Evolutionary conservation across 2,888 invertebrate species (phyloP).

Genomic region (Antitype chi): DNA sequence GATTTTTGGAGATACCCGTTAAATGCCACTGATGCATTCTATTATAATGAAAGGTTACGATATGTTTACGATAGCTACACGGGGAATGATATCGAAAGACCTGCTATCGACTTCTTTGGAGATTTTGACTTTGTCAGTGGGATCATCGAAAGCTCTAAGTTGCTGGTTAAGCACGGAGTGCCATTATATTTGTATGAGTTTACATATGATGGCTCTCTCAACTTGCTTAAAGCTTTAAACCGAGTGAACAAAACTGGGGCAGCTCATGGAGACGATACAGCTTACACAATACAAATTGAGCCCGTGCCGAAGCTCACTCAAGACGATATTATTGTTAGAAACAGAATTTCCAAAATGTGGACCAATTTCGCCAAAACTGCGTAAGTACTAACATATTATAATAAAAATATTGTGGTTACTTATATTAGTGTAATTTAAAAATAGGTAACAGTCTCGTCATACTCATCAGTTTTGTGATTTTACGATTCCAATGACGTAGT

Average conservation of each 20-base stretch:
- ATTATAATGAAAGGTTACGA: conserved; percentile 64
- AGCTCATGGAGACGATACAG: conserved; percentile 75
- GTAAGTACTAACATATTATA: conserved; percentile 63
- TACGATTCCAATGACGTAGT: too few species aligned
- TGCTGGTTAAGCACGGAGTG: conserved; percentile 46
- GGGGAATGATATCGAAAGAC: conserved; percentile 64
- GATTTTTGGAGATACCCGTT: conserved; percentile 63
- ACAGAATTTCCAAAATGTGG: conserved; percentile 76
- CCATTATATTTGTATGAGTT: conserved; percentile 76
- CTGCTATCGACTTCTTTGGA: conserved; percentile 74
- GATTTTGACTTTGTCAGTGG: conserved; percentile 75
- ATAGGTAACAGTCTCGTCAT: neutral
- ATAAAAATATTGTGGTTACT: too few species aligned
- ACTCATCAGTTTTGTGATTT: neutral
- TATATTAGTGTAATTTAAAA: neutral
- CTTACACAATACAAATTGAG: conserved; percentile 58
- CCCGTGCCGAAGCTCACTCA: conserved; percentile 40
- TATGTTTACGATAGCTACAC: conserved; percentile 49
- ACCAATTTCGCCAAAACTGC: conserved; percentile 79
- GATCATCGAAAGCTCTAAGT: conserved; percentile 63
- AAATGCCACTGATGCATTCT: conserved; percentile 54
- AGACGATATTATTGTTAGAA: conserved; percentile 64
- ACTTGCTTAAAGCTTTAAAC: conserved; percentile 62
- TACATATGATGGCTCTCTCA: conserved; percentile 74
- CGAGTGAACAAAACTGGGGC: conserved; percentile 66